A percentile compares a stretch with the other conserved stretches of the same genome.
Evolutionary conservation across 2,797 vertebrate genomes (phyloP).

Genomic region (Apodemus agrarius): DNA sequence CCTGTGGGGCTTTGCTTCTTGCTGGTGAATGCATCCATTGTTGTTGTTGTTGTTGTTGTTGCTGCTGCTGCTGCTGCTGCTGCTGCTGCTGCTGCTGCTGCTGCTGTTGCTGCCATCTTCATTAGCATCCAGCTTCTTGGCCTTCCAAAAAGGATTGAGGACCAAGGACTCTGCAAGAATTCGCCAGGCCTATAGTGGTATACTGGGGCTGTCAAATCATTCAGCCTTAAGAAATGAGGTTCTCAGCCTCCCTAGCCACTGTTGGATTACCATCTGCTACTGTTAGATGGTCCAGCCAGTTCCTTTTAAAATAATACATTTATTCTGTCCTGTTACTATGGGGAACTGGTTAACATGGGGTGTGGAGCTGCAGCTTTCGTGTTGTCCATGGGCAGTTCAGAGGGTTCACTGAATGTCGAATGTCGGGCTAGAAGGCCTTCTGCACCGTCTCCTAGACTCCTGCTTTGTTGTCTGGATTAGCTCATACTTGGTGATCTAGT

Average conservation of each 20-base stretch:
- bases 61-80: too few species aligned
- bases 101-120: too few species aligned
- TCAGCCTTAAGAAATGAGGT: too few species aligned
- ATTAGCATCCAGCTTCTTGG: neutral
- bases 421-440: neutral
- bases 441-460: neutral
- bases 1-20: neutral
- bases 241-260: neutral
- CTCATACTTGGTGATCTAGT: neutral
- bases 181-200: neutral
- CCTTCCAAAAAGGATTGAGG: neutral
- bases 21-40: neutral
- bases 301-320: neutral
- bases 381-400: neutral
- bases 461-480: neutral
- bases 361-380: neutral
- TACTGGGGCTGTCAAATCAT: neutral
- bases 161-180: neutral
- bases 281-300: neutral
- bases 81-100: too few species aligned
- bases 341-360: too few species aligned
- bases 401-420: neutral
- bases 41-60: neutral
- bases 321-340: too few species aligned
- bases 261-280: neutral